Evolutionary conservation across 2,888 invertebrate genomes (phyloP).

Genomic region (Microctonus aethiopoides): DNA sequence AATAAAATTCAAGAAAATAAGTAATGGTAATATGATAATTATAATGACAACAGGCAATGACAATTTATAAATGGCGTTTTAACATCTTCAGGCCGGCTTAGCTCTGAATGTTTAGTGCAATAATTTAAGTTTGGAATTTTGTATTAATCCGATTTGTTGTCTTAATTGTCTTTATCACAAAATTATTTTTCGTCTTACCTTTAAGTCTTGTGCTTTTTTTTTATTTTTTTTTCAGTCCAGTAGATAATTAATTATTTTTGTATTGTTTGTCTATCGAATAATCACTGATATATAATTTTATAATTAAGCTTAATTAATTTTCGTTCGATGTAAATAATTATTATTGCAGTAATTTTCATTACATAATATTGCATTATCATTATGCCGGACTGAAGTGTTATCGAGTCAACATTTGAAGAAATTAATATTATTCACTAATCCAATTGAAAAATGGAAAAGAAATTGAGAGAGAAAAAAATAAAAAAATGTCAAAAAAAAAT

Average conservation of each 20-base stretch:
- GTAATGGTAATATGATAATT: not conserved
- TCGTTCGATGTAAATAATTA: constrained; percentile 49
- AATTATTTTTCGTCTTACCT: constrained; percentile 11
- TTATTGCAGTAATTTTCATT: constrained; percentile 36
- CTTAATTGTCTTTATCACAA: not conserved
- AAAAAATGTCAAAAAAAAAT: constrained; percentile 1
- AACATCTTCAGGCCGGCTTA: constrained; percentile 51
- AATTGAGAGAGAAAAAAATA: constrained; percentile 10
- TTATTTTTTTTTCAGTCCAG: not conserved
- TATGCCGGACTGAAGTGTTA: constrained; percentile 51
- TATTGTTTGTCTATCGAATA: constrained; percentile 30
- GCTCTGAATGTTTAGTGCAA: constrained; percentile 46
- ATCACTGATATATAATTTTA: constrained; percentile 37
- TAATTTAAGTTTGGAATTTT: constrained; percentile 40
- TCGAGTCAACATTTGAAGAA: constrained; percentile 20
- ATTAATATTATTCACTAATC: constrained; percentile 11
- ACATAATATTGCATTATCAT: constrained; percentile 39
- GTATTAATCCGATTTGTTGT: constrained; percentile 5
- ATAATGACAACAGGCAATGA: not conserved
- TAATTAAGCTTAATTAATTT: constrained; percentile 21
- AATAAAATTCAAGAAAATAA: not conserved
- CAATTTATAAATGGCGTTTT: not conserved
- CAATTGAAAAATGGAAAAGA: constrained; percentile 13
- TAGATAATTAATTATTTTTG: constrained; percentile 28
- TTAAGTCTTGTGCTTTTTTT: not conserved